Percentiles rank a stretch among this genome's conserved stretches.
These are phyloP conservation scores for Trachelus stipa DNA, from an alignment of 2,888 invertebrate genomes.

Conservation along the genomic window DNA sequence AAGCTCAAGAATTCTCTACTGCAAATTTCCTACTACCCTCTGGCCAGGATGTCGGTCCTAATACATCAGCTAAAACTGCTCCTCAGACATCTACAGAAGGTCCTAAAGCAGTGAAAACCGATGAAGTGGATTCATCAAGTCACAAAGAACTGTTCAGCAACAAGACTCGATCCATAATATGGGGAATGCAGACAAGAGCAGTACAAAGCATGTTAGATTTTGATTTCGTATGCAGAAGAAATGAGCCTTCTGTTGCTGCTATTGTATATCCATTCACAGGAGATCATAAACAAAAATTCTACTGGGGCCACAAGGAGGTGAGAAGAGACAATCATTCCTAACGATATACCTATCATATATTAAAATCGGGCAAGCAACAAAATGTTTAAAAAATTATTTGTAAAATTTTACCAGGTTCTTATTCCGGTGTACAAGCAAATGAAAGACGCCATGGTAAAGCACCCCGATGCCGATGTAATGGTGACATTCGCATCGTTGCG, in stretches of 20 bases:
- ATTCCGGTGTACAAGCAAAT: conserved; percentile 93
- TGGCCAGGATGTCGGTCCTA: conserved; percentile 71
- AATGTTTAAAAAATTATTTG: conserved; percentile 6
- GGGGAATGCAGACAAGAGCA: conserved; percentile 99
- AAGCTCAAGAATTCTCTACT: conserved; percentile 80
- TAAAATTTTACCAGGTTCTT: conserved; percentile 54
- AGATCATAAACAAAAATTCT: conserved; percentile 99
- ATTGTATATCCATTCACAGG: conserved; percentile 99
- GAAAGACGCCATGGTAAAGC: conserved; percentile 95
- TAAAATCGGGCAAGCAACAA: background rate
- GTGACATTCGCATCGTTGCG: conserved; percentile 98
- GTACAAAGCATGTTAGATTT: conserved; percentile 97
- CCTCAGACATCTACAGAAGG: background rate
- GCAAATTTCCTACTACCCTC: conserved; percentile 90
- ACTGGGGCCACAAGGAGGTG: conserved; percentile 98
- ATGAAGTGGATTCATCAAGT: conserved; percentile 12
- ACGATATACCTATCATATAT: conserved; percentile 34
- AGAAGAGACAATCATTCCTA: conserved; percentile 55
- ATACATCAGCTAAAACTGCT: conserved; percentile 37
- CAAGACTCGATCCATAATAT: conserved; percentile 92
- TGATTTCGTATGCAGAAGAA: conserved; percentile 91
- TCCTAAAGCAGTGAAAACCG: conserved; percentile 5
- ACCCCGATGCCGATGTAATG: conserved; percentile 93
- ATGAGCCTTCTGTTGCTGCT: conserved; percentile 92
- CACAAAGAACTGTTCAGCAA: conserved; percentile 79